These are phyloP conservation scores for Coelopa pilipes DNA, from an alignment of 2,888 invertebrate species.

Conservation along the genomic window DNA sequence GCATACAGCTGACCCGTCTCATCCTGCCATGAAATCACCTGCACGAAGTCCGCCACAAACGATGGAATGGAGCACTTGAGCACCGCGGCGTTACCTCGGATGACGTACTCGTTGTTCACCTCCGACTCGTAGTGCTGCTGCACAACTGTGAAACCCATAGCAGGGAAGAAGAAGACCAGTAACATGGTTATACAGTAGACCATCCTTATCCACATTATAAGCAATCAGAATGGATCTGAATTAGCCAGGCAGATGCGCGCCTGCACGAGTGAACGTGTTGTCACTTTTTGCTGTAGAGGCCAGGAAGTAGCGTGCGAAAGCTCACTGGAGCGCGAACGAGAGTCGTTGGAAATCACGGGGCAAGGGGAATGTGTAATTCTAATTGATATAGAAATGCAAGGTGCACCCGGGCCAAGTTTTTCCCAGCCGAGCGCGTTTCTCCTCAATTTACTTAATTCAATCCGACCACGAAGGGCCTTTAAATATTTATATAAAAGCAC, in stretches of 20 bases:
- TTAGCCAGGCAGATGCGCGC: neutral
- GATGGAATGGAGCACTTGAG: conserved; percentile 80
- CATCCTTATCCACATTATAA: neutral
- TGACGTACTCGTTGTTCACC: conserved; percentile 79
- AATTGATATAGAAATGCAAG: conserved; percentile 51
- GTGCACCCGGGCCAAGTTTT: neutral
- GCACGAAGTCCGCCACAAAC: conserved; percentile 79
- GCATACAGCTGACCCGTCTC: conserved; percentile 68
- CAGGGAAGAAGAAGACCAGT: no score
- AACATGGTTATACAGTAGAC: no score
- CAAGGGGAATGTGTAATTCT: conserved; percentile 37
- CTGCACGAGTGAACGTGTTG: conserved; percentile 5
- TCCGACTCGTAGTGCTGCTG: conserved; percentile 79
- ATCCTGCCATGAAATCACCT: conserved; percentile 77
- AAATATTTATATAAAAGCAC: conserved; percentile 6
- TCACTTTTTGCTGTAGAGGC: conserved; percentile 3
- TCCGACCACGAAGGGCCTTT: conserved; percentile 11
- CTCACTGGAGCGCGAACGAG: conserved; percentile 27
- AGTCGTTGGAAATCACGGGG: conserved; percentile 19
- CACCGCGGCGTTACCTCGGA: conserved; percentile 78
- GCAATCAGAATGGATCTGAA: neutral
- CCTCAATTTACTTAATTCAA: neutral
- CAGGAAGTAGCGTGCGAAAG: conserved; percentile 38
- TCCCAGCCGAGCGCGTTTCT: neutral
- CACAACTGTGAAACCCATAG: conserved; percentile 72